Base-by-base conservation (phyloP, 1,140 invertebrate species). In the Eubasilissa regina region DNA sequence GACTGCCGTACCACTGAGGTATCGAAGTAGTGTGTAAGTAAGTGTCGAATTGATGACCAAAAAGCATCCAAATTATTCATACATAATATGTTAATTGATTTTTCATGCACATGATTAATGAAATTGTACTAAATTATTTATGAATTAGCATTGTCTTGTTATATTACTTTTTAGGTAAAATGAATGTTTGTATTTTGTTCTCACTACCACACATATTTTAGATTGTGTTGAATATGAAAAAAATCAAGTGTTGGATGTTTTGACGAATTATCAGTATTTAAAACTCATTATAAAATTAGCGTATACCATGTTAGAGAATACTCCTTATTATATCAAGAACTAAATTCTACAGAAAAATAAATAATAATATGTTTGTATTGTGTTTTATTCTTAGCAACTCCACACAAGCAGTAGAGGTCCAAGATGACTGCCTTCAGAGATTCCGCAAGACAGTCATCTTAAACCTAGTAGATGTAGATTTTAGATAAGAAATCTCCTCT, bases 301-400 rank as follows among this genome's bases (percentile, higher is more conserved):
- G 80, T 80, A 78, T 82, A 82, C 80, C 81, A 82, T 80, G 78
- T 82, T 82, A 82, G 81, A 82, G 62, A 82, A 78, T 82, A 82
- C 72, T 82, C 72, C 68, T 82, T 82, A 82, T 82, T 82, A 82
- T 82, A 81, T 78, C 80, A 81, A 74, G 78, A 73, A 70, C 53
- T 78, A 81, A 68, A 76, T 64, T 74, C 76, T 81, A 81, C 75
- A 70, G 55, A 81, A 80, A 80, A 78, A 73, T 78, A 79, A 79
- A 79, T 79, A 66, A 75, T 48, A 79, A 79, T 56, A 79, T 79
- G 78, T 79, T 79, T 43, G 47, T 19, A 21, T 48, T 48, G 45
- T 76, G 15, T 76, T 62, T 25, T 62, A n/a, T 53, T 15, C 13
- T 62, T 62, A 25, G 19, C 35, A 62, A 35, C 25, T 6, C 25